Conservation (phyloP, 2,797 vertebrate genomes). For the Podarcis lilfordi region DNA sequence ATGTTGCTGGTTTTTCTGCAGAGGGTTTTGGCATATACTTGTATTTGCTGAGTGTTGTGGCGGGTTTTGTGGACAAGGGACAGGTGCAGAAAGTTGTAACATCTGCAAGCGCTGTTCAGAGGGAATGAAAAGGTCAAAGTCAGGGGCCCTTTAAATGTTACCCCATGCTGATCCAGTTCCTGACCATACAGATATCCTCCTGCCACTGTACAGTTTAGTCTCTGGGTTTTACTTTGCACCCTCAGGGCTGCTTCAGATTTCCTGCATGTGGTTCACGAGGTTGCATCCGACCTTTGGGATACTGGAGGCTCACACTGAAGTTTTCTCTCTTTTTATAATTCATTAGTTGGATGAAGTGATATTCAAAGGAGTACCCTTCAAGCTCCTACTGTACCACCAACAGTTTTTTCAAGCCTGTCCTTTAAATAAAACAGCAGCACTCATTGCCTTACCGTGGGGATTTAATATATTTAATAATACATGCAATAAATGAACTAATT, state of each 20-base stretch:
- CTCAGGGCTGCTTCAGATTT: not conserved
- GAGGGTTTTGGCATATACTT: not conserved
- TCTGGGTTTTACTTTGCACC: not conserved
- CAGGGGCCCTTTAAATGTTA: not conserved
- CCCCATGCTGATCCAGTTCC: not conserved
- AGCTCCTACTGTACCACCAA: not conserved
- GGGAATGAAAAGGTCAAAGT: not conserved
- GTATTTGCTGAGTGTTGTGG: not conserved
- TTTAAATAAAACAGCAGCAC: slow-evolving; percentile 13
- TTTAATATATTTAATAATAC: not conserved
- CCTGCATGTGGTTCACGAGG: not conserved
- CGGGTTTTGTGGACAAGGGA: not conserved
- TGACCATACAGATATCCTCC: not conserved
- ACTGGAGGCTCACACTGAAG: not conserved
- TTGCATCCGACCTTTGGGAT: not conserved
- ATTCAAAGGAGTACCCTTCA: not conserved
- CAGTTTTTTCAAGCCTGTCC: not conserved
- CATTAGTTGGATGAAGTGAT: not conserved
- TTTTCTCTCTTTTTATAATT: not conserved
- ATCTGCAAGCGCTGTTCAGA: not conserved
- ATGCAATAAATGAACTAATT: not conserved
- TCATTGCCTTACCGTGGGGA: slow-evolving; percentile 14
- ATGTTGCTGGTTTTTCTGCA: not conserved
- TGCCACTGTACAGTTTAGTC: not conserved
- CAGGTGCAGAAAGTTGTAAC: not conserved